These are phyloP conservation scores for Arenaria interpres DNA, from an alignment of 2,113 vertebrate species.

Conservation along the genomic window DNA sequence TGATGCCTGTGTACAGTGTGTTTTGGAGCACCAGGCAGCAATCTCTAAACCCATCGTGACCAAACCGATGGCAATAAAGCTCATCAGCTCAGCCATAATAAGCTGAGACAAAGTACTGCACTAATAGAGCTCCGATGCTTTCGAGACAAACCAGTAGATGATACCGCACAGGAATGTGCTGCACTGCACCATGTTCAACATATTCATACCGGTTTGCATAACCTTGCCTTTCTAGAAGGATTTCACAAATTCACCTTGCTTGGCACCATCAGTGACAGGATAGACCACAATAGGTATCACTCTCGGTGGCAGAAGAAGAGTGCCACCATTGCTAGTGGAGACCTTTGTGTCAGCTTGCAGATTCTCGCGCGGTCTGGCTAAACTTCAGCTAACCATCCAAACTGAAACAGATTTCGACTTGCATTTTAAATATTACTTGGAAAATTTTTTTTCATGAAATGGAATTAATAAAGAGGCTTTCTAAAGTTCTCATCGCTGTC, in stretches of 20 bases:
- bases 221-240: not conserved
- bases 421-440: not conserved
- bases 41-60: not conserved
- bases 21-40: slow-evolving; percentile 29
- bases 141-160: not conserved
- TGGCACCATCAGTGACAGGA: not conserved
- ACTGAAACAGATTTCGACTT: not conserved
- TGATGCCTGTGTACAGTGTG: not conserved
- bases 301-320: not conserved
- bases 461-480: not conserved
- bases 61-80: not conserved
- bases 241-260: not conserved
- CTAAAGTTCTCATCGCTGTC: not conserved
- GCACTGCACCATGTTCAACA: not conserved
- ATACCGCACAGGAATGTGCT: not conserved
- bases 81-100: not conserved
- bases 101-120: not conserved
- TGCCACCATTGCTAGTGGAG: not conserved
- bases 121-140: not conserved
- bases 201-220: not conserved
- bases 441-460: not conserved
- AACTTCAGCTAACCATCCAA: not conserved
- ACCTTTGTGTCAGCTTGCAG: not conserved
- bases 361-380: not conserved
- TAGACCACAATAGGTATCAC: fast-evolving